Base-by-base conservation (phyloP, 2,113 vertebrate species). In the Dipodomys merriami region DNA sequence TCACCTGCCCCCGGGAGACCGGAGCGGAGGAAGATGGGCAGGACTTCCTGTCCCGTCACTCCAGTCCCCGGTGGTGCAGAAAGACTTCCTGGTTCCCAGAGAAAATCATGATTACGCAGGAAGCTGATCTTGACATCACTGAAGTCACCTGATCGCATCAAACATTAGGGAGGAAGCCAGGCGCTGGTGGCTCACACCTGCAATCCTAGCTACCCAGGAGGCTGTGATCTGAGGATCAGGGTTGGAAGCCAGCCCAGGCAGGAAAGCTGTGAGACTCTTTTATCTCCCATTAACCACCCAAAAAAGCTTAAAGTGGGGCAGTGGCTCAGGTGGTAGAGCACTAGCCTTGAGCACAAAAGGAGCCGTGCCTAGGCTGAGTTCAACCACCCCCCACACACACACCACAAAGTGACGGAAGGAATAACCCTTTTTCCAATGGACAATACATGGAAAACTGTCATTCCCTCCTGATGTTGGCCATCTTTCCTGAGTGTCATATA, bases 341-440 rank as follows among this genome's bases (percentile, higher is more conserved):
- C 53, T 16, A 57, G 15, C 15, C 53, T 57, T 16, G 53, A 19
- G 53, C 12, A 57, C 53, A 57, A 16, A 57, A 18, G 53, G 53
- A 57, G 53, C 53, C 18, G 49, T 53, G 49, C 49, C 49, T 12
- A 13, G 53, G 53, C 53, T 57, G 53, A 57, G 53, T 57, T 57
- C 53, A 57, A 57, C n/a, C n/a, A 16, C 53, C 53, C 49, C 49
- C 53, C 15, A 16, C 53, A 13, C 53, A 10, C 53, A 57, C 53
- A 57, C 13, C n/a, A 57, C 53, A 5, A 86, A 39, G 23, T 11
- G 73, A 84, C n/a, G 78, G 46, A 72, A 64, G 39, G 12, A 64
- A 57, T 74, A 49, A 29, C 86, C 30, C 6, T 86, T 85, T 90
- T 83, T 53, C 69, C 46, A 91, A 86, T 33, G 49, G 86, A 80